These are phyloP conservation scores for Anableps anableps DNA, from an alignment of 2,797 vertebrate genomes.

Conservation along the genomic window DNA sequence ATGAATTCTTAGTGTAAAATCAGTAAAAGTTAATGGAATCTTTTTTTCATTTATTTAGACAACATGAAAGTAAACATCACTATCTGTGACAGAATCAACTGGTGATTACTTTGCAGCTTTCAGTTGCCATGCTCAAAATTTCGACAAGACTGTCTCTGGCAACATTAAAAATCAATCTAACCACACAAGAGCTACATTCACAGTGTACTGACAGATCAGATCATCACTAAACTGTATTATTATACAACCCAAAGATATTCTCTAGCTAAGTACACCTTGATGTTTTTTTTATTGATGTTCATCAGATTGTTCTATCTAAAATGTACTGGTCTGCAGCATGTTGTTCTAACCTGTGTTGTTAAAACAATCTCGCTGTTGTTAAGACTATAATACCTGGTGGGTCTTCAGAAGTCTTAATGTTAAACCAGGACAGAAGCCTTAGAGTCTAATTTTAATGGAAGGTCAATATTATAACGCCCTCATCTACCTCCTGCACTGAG, in stretches of 20 bases:
- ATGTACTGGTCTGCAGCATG: conserved; percentile 53
- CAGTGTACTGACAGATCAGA: conserved; percentile 44
- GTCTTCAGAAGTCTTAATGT: conserved; percentile 47
- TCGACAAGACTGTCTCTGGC: conserved; percentile 18
- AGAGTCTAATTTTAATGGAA: conserved; percentile 79
- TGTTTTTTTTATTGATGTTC: conserved; percentile 70
- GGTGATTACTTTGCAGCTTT: background rate
- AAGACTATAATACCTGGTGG: conserved; percentile 64
- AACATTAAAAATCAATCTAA: background rate
- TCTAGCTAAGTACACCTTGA: conserved; percentile 61
- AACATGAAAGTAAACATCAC: background rate
- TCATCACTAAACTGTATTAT: conserved; percentile 68
- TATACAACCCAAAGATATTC: conserved; percentile 63
- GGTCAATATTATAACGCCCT: too few species aligned
- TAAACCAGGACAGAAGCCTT: conserved; percentile 62
- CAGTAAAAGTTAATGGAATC: too few species aligned
- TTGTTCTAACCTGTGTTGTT: conserved; percentile 80
- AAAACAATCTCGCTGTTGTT: conserved; percentile 65
- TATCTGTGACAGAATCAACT: background rate
- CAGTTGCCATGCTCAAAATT: background rate
- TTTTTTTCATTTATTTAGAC: background rate
- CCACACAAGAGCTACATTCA: conserved; percentile 57
- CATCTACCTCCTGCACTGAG: too few species aligned
- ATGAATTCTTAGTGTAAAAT: background rate
- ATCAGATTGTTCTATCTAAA: conserved; percentile 60